Percentiles rank a stretch among this genome's conserved stretches.
These are phyloP conservation scores for Reticulitermes lucifugus DNA, from an alignment of 2,888 invertebrate species.

Conservation along the genomic window DNA sequence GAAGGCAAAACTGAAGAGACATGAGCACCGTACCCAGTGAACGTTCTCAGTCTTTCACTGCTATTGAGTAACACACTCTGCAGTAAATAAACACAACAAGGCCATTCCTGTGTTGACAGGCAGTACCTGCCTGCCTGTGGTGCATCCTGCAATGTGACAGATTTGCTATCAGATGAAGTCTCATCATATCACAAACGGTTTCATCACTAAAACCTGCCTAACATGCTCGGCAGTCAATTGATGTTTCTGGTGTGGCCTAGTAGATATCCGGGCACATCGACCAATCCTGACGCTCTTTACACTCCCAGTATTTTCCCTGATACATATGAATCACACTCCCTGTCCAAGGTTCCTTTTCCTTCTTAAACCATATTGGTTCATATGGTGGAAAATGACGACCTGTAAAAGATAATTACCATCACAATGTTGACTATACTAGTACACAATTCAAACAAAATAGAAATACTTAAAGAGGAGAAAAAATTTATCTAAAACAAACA, in stretches of 20 bases:
- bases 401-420: slow-evolving; percentile 58
- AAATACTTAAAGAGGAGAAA: no score
- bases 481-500: no score
- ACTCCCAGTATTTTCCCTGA: slow-evolving; percentile 92
- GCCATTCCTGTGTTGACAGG: slow-evolving; percentile 14
- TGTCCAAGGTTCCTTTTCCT: slow-evolving; percentile 76
- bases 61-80: background rate
- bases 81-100: slow-evolving; percentile 30
- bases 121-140: slow-evolving; percentile 19
- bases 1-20: slow-evolving; percentile 25
- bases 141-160: background rate
- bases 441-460: no score
- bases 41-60: slow-evolving; percentile 11
- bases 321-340: slow-evolving; percentile 83
- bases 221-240: background rate
- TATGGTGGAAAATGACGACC: slow-evolving; percentile 78
- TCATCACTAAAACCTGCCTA: slow-evolving; percentile 15
- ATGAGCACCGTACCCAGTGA: background rate
- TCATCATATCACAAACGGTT: background rate
- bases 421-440: background rate
- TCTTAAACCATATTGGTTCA: slow-evolving; percentile 91
- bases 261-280: slow-evolving; percentile 91
- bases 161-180: background rate
- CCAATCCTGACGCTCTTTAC: slow-evolving; percentile 92
- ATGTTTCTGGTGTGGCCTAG: slow-evolving; percentile 53